phyloP scores from a whole-genome alignment of 2,113 vertebrate genomes.

The Ancistrus triradiatus region DNA sequence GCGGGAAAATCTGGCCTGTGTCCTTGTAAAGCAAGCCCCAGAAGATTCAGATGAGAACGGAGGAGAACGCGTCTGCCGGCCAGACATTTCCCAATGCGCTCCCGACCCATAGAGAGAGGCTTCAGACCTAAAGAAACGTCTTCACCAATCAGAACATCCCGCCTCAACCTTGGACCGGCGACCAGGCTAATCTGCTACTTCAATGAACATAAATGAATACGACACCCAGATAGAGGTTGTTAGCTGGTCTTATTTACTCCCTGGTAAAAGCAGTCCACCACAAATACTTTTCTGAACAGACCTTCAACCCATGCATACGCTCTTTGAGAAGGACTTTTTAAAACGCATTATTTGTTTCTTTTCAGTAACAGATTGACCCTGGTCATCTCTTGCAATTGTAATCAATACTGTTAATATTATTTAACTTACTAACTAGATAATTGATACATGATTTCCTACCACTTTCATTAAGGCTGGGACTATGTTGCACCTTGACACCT shows the following conservation, averaged over 20 bases:
- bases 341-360: too few relatives aligned
- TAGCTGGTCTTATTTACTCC: conserved; percentile 67
- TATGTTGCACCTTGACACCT: too few relatives aligned
- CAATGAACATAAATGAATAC: conserved; percentile 61
- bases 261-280: conserved; percentile 5
- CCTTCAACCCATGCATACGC: too few relatives aligned
- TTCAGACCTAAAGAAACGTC: conserved; percentile 57
- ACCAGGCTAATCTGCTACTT: conserved; percentile 53
- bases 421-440: too few relatives aligned
- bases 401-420: too few relatives aligned
- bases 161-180: conserved; percentile 65
- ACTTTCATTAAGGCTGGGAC: too few relatives aligned
- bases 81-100: conserved; percentile 34
- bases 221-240: conserved; percentile 65
- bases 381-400: too few relatives aligned
- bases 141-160: conserved; percentile 63
- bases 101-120: conserved; percentile 30
- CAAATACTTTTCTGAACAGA: conserved; percentile 8
- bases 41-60: conserved; percentile 32
- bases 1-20: conserved; percentile 41
- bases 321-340: conserved; percentile 7
- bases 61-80: conserved; percentile 12
- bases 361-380: too few relatives aligned
- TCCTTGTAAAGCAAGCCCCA: conserved; percentile 43
- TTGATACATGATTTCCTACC: too few relatives aligned